Percentiles rank a stretch among this genome's conserved stretches.
Evolutionary conservation across 2,113 vertebrate genomes (phyloP).

Genomic region (Orientallactaga bullata): DNA sequence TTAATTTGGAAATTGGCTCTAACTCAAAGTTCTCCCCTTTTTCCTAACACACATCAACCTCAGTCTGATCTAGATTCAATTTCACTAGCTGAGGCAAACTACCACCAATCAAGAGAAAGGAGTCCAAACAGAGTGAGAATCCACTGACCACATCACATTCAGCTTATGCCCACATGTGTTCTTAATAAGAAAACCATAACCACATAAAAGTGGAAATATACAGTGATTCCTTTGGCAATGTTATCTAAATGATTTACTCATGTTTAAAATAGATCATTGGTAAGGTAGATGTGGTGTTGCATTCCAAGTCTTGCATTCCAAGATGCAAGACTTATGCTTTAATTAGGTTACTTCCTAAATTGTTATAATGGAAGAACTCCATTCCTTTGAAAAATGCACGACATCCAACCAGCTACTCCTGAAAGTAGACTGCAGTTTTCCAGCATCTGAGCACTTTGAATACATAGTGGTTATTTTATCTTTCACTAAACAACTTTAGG

Average conservation of each 20-base stretch:
- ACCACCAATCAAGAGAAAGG: background rate
- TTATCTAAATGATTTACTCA: constrained; percentile 44
- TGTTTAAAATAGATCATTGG: constrained; percentile 15
- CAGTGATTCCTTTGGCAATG: constrained; percentile 14
- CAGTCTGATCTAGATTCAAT: background rate
- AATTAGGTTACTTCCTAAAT: constrained; percentile 11
- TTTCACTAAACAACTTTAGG: constrained; percentile 80
- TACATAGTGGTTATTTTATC: constrained; percentile 79
- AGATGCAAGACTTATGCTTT: background rate
- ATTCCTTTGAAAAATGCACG: constrained; percentile 77
- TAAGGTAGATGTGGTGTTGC: background rate
- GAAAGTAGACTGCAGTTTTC: constrained; percentile 68
- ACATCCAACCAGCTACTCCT: constrained; percentile 76
- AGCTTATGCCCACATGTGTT: constrained; percentile 37
- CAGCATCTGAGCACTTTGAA: constrained; percentile 74
- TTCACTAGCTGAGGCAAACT: constrained; percentile 34
- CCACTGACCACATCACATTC: background rate
- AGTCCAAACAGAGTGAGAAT: background rate
- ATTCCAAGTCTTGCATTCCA: background rate
- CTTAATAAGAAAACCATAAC: constrained; percentile 40
- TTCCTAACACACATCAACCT: background rate
- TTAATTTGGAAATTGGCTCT: background rate
- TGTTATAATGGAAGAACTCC: constrained; percentile 74
- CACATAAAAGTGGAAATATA: background rate
- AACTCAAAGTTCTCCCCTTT: background rate